A percentile compares a stretch with the other conserved stretches of the same genome.
These are phyloP conservation scores for Nemopilema nomurai DNA, from an alignment of 30 jellyfish, hydroid and myxozoan genomes.

Conservation along the genomic window DNA sequence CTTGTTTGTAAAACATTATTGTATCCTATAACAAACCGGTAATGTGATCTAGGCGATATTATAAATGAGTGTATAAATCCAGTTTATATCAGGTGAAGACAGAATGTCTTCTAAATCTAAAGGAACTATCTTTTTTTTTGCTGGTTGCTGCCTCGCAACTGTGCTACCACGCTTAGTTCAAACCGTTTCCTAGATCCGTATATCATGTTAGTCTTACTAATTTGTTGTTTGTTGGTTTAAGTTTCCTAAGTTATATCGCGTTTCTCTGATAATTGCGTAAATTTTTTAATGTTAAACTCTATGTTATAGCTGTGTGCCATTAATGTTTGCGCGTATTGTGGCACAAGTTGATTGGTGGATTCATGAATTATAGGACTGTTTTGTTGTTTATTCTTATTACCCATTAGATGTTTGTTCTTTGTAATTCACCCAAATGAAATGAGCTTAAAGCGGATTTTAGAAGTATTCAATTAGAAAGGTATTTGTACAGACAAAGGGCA, in stretches of 20 bases:
- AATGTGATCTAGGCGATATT: too few relatives aligned
- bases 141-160: too few relatives aligned
- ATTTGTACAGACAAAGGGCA: neutral
- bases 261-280: neutral
- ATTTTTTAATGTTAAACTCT: neutral
- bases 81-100: too few relatives aligned
- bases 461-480: neutral
- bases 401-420: neutral
- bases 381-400: neutral
- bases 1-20: neutral
- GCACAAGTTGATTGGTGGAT: neutral
- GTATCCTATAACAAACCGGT: too few relatives aligned
- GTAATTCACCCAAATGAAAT: neutral
- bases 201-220: neutral
- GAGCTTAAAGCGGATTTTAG: neutral
- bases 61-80: too few relatives aligned
- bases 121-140: too few relatives aligned
- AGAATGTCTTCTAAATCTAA: too few relatives aligned
- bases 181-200: neutral
- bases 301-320: neutral
- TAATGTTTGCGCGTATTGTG: neutral
- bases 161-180: too few relatives aligned
- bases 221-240: neutral
- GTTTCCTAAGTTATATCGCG: neutral
- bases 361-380: neutral